These are phyloP conservation scores for Drosophila santomea DNA, from an alignment of 1,140 invertebrate genomes.

Conservation along the genomic window DNA sequence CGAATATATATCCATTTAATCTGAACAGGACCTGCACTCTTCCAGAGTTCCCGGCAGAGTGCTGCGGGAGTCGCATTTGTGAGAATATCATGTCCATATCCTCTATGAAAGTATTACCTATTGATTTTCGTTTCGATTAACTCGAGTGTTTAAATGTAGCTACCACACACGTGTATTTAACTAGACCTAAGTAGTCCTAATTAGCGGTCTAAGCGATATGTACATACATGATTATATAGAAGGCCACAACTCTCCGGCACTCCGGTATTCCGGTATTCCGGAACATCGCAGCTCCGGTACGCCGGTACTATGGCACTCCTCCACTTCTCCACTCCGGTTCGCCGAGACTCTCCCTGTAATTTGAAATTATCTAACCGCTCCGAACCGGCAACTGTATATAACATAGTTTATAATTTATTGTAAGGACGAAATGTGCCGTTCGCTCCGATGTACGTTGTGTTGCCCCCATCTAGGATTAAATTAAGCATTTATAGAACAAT, in stretches of 20 bases:
- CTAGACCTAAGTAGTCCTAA: conserved; percentile 49
- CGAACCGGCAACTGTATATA: conserved; percentile 67
- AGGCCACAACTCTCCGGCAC: not conserved
- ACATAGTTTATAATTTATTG: conserved; percentile 61
- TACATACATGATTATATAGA: conserved; percentile 44
- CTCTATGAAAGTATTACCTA: conserved; percentile 76
- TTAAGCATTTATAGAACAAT: conserved; percentile 71
- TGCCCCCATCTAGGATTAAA: conserved; percentile 54
- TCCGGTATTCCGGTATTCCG: not conserved
- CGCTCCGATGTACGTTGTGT: conserved; percentile 53
- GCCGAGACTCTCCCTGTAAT: conserved; percentile 39
- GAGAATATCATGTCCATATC: conserved; percentile 69
- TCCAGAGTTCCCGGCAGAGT: conserved; percentile 62
- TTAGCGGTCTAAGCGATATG: conserved; percentile 36
- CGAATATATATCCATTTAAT: conserved; percentile 71
- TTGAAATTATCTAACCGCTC: conserved; percentile 49
- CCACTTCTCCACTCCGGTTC: not conserved
- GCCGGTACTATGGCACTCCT: not conserved
- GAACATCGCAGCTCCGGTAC: not conserved
- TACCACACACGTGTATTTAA: conserved; percentile 57
- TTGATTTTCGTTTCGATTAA: conserved; percentile 66
- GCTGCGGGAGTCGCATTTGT: conserved; percentile 81
- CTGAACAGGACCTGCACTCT: conserved; percentile 78
- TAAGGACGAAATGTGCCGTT: conserved; percentile 37
- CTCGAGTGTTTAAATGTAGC: conserved; percentile 43